phyloP scores from a whole-genome alignment of 1,140 invertebrate genomes.

The Temnothorax curvispinosus region DNA sequence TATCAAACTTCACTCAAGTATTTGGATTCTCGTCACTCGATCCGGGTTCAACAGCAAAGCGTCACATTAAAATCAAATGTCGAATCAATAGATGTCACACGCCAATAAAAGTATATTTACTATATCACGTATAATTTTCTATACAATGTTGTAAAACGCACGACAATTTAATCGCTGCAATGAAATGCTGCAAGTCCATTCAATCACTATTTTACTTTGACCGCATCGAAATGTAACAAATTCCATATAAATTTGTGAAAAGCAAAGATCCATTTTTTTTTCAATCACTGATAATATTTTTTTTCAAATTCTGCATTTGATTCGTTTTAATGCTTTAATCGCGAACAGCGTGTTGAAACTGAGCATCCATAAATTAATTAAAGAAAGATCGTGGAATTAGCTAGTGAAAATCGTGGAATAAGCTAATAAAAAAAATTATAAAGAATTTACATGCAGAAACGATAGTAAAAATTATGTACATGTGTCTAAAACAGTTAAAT shows the following conservation, averaged over 20 bases:
- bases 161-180: not conserved
- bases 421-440: too few relatives aligned
- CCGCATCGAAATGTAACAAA: constrained; percentile 1
- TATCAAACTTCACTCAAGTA: constrained; percentile 45
- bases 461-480: not conserved
- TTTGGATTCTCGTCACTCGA: constrained; percentile 27
- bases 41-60: not conserved
- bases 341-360: not conserved
- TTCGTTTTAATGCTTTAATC: too few relatives aligned
- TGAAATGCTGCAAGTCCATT: not conserved
- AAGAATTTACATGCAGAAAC: not conserved
- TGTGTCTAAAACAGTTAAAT: not conserved
- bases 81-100: constrained; percentile 1
- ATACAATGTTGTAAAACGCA: not conserved
- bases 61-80: constrained; percentile 35
- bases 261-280: not conserved
- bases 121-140: not conserved
- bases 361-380: constrained; percentile 6
- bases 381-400: not conserved
- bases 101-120: not conserved
- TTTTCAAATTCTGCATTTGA: not conserved
- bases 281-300: not conserved
- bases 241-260: not conserved
- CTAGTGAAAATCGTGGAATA: not conserved
- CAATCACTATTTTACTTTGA: not conserved